Base-by-base conservation (phyloP, 2,888 invertebrate species). In the Drosophila diplacantha region DNA sequence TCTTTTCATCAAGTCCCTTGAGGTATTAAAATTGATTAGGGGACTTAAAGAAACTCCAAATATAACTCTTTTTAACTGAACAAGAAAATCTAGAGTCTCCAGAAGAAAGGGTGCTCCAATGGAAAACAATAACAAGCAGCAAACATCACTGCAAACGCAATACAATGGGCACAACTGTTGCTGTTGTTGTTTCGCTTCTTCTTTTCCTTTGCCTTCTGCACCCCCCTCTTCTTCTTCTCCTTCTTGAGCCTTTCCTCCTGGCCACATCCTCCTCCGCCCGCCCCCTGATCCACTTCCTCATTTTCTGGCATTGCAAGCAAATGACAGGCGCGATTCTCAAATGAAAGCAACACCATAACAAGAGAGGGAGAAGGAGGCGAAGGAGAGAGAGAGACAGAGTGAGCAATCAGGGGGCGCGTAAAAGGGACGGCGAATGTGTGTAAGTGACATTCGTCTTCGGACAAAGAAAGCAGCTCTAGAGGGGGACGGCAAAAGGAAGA, bases 391-490 rank as follows among this genome's bases (percentile, higher is more conserved):
- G 29, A 47, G 20, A 20, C 11, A 41, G 50, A 49, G 18, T 9
- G 22, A 41, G 22, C 14, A 3, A 24, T 24, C 24, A 26, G 43
- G n/a, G 29, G 44, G 14, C 44, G 12, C 3, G 44, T 31, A 16
- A 46, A 44, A 52, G 59, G 52, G 79, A 44, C 66, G 75, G 69
- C 66, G 68, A 29, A 14, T 29, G 78, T 76, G 66, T 82, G 83
- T 71, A 83, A 81, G 78, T 81, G 81, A 83, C 83, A 77, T 77
- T 77, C 81, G 81, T 82, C 77, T 80, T 77, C 59, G 68, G 70
- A 69, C 74, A 82, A 70, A 58, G 38, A 58, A 50, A 14, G 55
- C 14, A 34, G 43, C 35, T 20, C 16, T 9, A 35, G 34, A 32
- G 37, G 3, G 47, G 58, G 59, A 57, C 16, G 39, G 14, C 24